Conservation (phyloP, 2,888 invertebrate genomes). For the Microplitis deprimator region DNA sequence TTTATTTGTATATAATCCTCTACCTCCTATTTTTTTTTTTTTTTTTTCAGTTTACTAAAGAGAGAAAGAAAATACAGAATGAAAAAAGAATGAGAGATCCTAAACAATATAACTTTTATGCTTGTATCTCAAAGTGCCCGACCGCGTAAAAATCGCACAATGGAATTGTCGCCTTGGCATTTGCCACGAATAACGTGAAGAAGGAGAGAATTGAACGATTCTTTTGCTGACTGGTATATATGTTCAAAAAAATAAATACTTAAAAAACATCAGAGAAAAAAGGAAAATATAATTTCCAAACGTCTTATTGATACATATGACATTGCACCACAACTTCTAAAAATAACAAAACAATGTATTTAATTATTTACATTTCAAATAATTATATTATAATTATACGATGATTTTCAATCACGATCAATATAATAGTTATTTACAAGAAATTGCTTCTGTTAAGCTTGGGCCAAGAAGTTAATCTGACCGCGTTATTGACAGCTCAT, state of each 20-base stretch:
- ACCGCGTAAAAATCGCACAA: constrained; percentile 60
- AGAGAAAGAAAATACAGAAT: constrained; percentile 32
- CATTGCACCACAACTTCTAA: constrained; percentile 1
- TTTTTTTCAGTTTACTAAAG: constrained; percentile 43
- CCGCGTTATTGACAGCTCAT: too few relatives aligned
- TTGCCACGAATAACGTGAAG: not conserved
- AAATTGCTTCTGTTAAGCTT: too few relatives aligned
- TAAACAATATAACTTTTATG: constrained; percentile 48
- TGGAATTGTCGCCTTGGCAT: constrained; percentile 56
- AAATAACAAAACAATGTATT: not conserved
- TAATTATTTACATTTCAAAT: not conserved
- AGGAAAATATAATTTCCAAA: constrained; percentile 15
- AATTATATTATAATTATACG: not conserved
- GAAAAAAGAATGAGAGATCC: constrained; percentile 48
- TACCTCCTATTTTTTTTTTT: constrained; percentile 20
- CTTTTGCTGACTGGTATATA: not conserved
- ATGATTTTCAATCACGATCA: too few relatives aligned
- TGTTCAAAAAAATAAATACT: constrained; percentile 7
- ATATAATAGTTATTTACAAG: too few relatives aligned
- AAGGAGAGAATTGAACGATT: constrained; percentile 16
- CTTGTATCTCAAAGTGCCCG: constrained; percentile 63
- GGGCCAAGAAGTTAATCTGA: too few relatives aligned
- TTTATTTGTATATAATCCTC: constrained; percentile 19
- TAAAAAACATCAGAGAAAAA: constrained; percentile 4
- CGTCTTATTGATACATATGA: not conserved